Evolutionary conservation across 2,797 vertebrate genomes (phyloP).

Genomic region (Anableps anableps): DNA sequence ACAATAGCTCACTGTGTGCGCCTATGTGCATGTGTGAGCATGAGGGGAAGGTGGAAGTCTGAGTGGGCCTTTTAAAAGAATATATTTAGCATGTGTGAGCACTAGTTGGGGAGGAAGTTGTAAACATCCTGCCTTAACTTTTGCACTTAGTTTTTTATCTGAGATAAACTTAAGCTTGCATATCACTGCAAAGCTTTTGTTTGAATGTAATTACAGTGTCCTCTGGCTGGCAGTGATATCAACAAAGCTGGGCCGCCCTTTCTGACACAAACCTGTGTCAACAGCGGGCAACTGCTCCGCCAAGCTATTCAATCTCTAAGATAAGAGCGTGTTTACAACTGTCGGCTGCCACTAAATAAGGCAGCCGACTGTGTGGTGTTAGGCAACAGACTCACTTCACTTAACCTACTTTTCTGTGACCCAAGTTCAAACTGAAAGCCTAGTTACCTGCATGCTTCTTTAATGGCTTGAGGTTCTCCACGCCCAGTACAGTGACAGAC

Average conservation of each 20-base stretch:
- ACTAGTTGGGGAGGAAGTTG: slow-evolving; percentile 14
- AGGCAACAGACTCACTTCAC: slow-evolving; percentile 69
- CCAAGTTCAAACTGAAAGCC: slow-evolving; percentile 68
- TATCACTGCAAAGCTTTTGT: slow-evolving; percentile 41
- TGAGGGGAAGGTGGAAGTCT: slow-evolving; percentile 49
- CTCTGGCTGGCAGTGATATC: slow-evolving; percentile 38
- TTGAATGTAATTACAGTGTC: slow-evolving; percentile 19
- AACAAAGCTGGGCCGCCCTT: slow-evolving; percentile 35
- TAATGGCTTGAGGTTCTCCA: slow-evolving; percentile 44
- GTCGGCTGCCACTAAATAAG: slow-evolving; percentile 68
- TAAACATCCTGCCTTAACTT: slow-evolving; percentile 50
- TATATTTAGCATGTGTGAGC: slow-evolving; percentile 66
- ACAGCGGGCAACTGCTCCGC: slow-evolving; percentile 56
- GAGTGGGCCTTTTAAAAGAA: slow-evolving; percentile 49
- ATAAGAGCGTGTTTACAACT: slow-evolving; percentile 78
- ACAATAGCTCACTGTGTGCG: slow-evolving; percentile 74
- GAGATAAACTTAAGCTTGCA: slow-evolving; percentile 22
- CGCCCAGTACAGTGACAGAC: slow-evolving; percentile 37
- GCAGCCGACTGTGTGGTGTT: slow-evolving; percentile 69
- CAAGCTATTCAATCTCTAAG: slow-evolving; percentile 58
- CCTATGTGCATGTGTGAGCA: slow-evolving; percentile 37
- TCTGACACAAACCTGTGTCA: slow-evolving; percentile 63
- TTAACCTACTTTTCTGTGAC: slow-evolving; percentile 74
- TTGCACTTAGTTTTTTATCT: slow-evolving; percentile 9
- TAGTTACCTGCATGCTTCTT: slow-evolving; percentile 63